Conservation (phyloP, 1,140 invertebrate species). For the Pentalonia nigronervosa region DNA sequence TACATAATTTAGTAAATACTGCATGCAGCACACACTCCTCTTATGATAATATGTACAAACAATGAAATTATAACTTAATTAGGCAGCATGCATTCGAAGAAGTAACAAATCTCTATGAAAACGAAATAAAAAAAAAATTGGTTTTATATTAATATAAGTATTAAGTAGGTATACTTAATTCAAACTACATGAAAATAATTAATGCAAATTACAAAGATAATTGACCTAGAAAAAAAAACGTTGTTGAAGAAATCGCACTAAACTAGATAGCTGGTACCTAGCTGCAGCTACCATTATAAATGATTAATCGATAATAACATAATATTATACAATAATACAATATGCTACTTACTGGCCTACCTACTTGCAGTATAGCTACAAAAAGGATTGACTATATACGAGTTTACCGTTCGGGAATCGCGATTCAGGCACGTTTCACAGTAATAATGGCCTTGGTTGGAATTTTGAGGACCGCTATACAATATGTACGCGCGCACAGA, state of each 20-base stretch:
- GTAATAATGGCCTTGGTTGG: constrained; percentile 28
- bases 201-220: background rate
- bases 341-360: background rate
- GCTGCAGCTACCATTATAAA: background rate
- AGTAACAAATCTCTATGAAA: background rate
- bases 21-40: background rate
- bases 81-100: background rate
- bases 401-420: background rate
- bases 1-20: background rate
- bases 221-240: background rate
- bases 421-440: background rate
- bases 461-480: constrained; percentile 7
- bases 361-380: background rate
- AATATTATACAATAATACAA: background rate
- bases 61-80: background rate
- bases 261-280: too few species aligned
- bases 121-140: background rate
- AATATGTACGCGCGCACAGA: background rate
- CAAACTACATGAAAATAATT: background rate
- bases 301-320: background rate
- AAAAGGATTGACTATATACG: background rate
- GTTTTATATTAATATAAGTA: background rate
- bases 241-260: background rate
- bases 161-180: background rate
- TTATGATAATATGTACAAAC: background rate